A percentile compares a stretch with the other conserved stretches of the same genome.
Evolutionary conservation across 2,797 vertebrate genomes (phyloP).

Genomic region (Cyprinodon diabolis): DNA sequence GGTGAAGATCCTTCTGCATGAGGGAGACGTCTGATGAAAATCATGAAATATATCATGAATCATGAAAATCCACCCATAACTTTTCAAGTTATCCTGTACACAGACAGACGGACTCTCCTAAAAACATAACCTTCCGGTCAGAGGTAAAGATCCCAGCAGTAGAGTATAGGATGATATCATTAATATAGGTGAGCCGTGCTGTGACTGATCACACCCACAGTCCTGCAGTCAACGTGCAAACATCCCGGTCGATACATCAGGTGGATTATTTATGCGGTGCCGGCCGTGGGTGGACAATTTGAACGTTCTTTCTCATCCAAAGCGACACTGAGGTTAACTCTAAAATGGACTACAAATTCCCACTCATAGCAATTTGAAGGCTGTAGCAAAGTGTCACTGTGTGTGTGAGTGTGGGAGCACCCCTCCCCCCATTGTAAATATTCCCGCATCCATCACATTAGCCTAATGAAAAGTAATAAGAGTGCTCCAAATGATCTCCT

Average conservation of each 20-base stretch:
- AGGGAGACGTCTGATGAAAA: too few relatives aligned
- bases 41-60: too few relatives aligned
- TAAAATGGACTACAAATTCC: conserved; percentile 6
- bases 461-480: conserved; percentile 79
- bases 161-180: background rate
- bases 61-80: too few relatives aligned
- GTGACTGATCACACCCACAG: conserved; percentile 42
- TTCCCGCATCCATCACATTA: conserved; percentile 70
- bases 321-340: conserved; percentile 10
- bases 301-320: conserved; percentile 16
- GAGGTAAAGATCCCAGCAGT: background rate
- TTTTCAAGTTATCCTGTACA: too few relatives aligned
- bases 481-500: conserved; percentile 70
- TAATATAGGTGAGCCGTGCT: conserved; percentile 2
- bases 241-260: conserved; percentile 24
- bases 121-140: too few relatives aligned
- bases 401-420: background rate
- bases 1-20: too few relatives aligned
- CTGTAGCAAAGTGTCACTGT: conserved; percentile 22
- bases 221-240: conserved; percentile 21
- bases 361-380: background rate
- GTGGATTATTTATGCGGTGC: conserved; percentile 24
- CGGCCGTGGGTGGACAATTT: conserved; percentile 20
- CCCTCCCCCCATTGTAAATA: conserved; percentile 52
- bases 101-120: too few relatives aligned